Evolutionary conservation across 2,797 vertebrate species (phyloP).

Genomic region (Graptemys geographica): DNA sequence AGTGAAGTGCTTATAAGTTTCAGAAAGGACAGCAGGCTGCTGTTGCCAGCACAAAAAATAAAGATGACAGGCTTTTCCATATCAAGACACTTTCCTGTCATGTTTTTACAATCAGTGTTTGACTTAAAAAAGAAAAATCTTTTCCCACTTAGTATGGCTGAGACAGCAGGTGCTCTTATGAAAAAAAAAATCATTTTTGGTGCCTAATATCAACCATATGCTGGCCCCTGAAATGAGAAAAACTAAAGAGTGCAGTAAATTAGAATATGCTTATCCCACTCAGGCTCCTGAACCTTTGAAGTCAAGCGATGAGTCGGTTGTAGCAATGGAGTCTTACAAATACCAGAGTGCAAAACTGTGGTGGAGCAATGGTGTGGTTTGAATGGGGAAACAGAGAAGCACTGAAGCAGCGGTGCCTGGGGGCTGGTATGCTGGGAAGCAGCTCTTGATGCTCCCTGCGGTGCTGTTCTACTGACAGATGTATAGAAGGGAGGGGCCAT

Average conservation of each 20-base stretch:
- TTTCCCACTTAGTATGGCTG: neutral
- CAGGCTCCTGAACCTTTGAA: neutral
- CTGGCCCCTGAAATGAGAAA: neutral
- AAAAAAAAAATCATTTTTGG: neutral
- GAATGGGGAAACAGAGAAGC: neutral
- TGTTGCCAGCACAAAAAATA: slow-evolving; percentile 27
- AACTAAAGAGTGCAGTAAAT: neutral
- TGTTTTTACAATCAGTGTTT: slow-evolving; percentile 3
- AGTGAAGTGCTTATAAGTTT: neutral
- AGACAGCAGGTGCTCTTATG: neutral
- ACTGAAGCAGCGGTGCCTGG: neutral
- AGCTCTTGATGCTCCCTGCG: neutral
- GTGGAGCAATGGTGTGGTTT: neutral
- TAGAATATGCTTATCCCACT: neutral
- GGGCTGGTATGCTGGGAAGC: neutral
- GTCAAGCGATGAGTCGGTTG: neutral
- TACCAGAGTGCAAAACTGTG: neutral
- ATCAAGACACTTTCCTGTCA: neutral
- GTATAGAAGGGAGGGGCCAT: neutral
- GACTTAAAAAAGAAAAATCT: slow-evolving; percentile 16
- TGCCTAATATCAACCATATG: neutral
- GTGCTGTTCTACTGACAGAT: neutral
- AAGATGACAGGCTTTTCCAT: neutral
- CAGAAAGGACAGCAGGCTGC: neutral
- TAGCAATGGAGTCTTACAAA: neutral